Base-by-base conservation (phyloP, 2,113 vertebrate species). In the Balaeniceps rex region DNA sequence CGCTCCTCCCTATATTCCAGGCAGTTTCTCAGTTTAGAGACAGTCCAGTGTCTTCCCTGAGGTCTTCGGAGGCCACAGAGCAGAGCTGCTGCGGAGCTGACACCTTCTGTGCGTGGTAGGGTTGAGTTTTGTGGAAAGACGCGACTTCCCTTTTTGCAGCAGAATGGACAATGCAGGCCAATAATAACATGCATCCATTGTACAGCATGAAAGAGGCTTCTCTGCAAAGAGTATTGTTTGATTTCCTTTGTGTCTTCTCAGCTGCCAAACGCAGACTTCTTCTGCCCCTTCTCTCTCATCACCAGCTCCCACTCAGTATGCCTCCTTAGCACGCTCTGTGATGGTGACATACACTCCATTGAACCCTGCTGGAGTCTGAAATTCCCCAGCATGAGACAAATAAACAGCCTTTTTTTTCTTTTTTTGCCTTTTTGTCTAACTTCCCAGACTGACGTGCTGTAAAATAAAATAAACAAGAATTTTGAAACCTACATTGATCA, bases 401-500 rank as follows among this genome's bases (percentile, higher is more conserved):
- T 93, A 97, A 97, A 94, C 81, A 97, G 70, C 44, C 22, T 70
- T 51, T 61, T 44, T 74, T 16, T 19, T 6, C 15, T 65, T 54
- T 71, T 44, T 83, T 72, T 42, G 0, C 2, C 66, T 94, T 95
- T 96, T 88, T 75, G 75, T 94, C 70, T 94, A 49, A 95, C 61
- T 94, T 97, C 87, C 93, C 96, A 94, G 96, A 69, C 58, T 97
- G 91, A 93, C 79, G 52, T 72, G 74, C 58, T 93, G 64, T 90
- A 96, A 87, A 95, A 87, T 46, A 84, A 90, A 97, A 97, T 83
- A 76, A 95, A 94, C 91, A 93, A 83, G 91, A 84, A 72, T 93
- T 97, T 78, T 78, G 93, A 95, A 97, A 96, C 66, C 72, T 93
- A 69, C 4, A 22, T 83, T 96, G 85, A 96, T 93, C 94, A 91